Evolutionary conservation across 2,113 vertebrate species (phyloP), one percentile per base, ranked within the genome.

Genomic region (Pseudolaguvia tuberculata): DNA sequence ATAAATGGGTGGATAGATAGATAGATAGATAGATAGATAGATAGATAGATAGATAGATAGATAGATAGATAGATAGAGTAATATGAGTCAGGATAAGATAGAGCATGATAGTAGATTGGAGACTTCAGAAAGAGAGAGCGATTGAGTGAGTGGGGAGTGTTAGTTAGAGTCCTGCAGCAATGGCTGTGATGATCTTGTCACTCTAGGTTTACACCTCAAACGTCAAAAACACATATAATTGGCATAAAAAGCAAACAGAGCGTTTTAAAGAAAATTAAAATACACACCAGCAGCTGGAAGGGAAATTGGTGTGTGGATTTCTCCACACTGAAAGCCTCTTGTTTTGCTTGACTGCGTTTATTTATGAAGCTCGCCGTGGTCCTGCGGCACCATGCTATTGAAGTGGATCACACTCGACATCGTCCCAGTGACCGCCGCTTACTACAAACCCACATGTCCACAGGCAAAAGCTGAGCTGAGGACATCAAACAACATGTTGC

Each of bases 131-230:
- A 63, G 18, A 52, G 58, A 51, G 21, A 15, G 56, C 25, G 35
- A 76, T 69, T 67, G 59, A 70, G 81, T 35, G 48, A 48, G 45
- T 58, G 29, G 70, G 80, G 72, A 35, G 77, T 82, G 78, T 70
- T 68, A 81, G 73, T 48, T 53, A 69, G 67, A 58, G 29, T 81
- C 76, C 73, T 80, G 70, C 45, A 70, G 82, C 80, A 11, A 45
- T 45, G 70, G 51, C 72, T 78, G 39, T 70, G 77, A 81, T 76
- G 66, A 65, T 57, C 66, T 79, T 81, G 63, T 81, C 72, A 78
- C 69, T 42, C 48, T 23, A 45, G 18, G 55, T 58, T 76, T 78
- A 72, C n/a, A 25, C 45, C 45, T 58, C 50, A 14, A 70, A 42
- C 23, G 71, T 58, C n/a, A n/a, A 68, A 70, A 51, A 21, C 39